Percentiles rank a stretch among this genome's conserved stretches.
These are phyloP conservation scores for Cantharis rustica DNA, from an alignment of 2,888 invertebrate species.

Conservation along the genomic window DNA sequence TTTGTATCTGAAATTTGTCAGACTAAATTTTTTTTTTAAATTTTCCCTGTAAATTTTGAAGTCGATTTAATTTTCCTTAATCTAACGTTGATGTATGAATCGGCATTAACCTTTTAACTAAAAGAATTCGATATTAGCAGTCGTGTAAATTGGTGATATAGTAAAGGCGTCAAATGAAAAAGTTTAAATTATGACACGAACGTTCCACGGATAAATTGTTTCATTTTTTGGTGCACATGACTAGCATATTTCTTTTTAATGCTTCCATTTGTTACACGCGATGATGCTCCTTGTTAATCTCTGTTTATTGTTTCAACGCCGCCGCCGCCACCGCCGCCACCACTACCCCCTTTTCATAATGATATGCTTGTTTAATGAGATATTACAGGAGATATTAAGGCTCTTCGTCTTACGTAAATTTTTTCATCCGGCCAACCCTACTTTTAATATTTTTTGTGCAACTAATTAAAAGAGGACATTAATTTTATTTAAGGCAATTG, in stretches of 20 bases:
- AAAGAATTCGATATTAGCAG: conserved; percentile 10
- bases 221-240: conserved; percentile 27
- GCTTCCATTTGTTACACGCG: conserved; percentile 26
- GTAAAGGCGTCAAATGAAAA: conserved; percentile 16
- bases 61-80: not conserved
- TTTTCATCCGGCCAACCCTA: not conserved
- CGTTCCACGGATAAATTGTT: conserved; percentile 23
- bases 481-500: not conserved
- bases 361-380: conserved; percentile 20
- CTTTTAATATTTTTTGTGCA: not conserved
- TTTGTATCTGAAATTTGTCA: not conserved
- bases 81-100: not conserved
- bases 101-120: not conserved
- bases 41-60: not conserved
- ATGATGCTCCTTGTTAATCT: conserved; percentile 30
- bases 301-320: conserved; percentile 30
- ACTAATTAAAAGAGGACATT: not conserved
- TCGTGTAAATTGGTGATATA: conserved; percentile 6
- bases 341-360: not conserved
- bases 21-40: not conserved
- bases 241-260: conserved; percentile 32
- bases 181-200: conserved; percentile 26
- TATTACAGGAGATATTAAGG: conserved; percentile 25
- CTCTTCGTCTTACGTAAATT: conserved; percentile 3
- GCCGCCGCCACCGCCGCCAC: not conserved